Percentiles rank a stretch among this genome's conserved stretches.
These are phyloP conservation scores for Drosophila biarmipes DNA, from an alignment of 1,140 invertebrate genomes.

Conservation along the genomic window DNA sequence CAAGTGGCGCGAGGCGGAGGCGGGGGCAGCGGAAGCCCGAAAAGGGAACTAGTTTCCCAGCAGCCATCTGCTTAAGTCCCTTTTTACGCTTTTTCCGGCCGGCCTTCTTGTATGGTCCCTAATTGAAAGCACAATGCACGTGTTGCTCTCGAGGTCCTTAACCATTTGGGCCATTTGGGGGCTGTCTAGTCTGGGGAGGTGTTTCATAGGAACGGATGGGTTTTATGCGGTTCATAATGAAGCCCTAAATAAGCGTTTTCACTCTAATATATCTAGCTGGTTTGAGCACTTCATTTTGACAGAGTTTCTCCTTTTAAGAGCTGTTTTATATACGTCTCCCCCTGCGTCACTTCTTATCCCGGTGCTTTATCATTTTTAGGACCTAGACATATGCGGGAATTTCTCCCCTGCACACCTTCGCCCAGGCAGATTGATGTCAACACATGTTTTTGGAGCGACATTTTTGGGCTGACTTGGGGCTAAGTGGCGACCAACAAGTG, in stretches of 20 bases:
- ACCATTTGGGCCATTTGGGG: slow-evolving; percentile 2
- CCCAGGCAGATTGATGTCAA: slow-evolving; percentile 38
- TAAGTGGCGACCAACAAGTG: slow-evolving; percentile 51
- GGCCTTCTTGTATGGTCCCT: slow-evolving; percentile 36
- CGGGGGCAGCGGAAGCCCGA: background rate
- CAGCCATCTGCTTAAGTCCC: slow-evolving; percentile 37
- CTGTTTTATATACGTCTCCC: slow-evolving; percentile 4
- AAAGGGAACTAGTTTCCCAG: slow-evolving; percentile 24
- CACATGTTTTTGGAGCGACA: slow-evolving; percentile 18
- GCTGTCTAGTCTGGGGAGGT: background rate
- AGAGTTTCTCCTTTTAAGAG: background rate
- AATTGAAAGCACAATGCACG: slow-evolving; percentile 62
- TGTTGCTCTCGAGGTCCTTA: slow-evolving; percentile 43
- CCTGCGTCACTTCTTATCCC: slow-evolving; percentile 29
- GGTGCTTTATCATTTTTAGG: slow-evolving; percentile 43
- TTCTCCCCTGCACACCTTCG: slow-evolving; percentile 7
- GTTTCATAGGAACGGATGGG: slow-evolving; percentile 9
- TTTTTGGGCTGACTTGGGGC: slow-evolving; percentile 46
- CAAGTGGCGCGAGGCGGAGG: slow-evolving; percentile 2
- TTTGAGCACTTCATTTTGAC: slow-evolving; percentile 4
- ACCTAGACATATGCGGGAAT: slow-evolving; percentile 44
- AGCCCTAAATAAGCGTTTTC: slow-evolving; percentile 40
- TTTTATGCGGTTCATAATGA: slow-evolving; percentile 41
- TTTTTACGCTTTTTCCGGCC: slow-evolving; percentile 30
- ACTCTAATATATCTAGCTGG: slow-evolving; percentile 14